These are phyloP conservation scores for Dascyllus trimaculatus DNA, from an alignment of 2,113 vertebrate species.

Conservation along the genomic window DNA sequence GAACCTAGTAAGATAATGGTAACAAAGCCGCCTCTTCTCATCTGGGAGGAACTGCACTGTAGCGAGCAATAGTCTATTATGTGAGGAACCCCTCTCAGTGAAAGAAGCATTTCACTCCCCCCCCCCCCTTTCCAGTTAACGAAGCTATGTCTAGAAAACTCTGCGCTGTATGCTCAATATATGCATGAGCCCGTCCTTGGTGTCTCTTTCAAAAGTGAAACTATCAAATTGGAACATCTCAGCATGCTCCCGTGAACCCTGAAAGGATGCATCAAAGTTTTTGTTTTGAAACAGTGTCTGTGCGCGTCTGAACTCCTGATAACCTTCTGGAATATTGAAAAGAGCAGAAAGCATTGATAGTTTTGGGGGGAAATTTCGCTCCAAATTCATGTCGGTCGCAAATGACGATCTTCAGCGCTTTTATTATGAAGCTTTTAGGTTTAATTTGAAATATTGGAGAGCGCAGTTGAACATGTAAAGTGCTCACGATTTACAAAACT, in stretches of 20 bases:
- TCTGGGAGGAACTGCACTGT: slow-evolving; percentile 34
- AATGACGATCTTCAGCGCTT: slow-evolving; percentile 4
- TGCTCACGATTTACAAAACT: not conserved
- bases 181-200: slow-evolving; percentile 31
- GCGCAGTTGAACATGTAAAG: slow-evolving; percentile 11
- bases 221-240: slow-evolving; percentile 44
- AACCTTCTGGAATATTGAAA: slow-evolving; percentile 44
- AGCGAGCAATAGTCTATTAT: slow-evolving; percentile 40
- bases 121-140: slow-evolving; percentile 30
- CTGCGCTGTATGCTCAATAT: not conserved
- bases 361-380: not conserved
- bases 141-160: slow-evolving; percentile 18
- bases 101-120: slow-evolving; percentile 26
- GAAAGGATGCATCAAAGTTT: slow-evolving; percentile 25
- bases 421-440: slow-evolving; percentile 16
- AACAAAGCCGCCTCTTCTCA: slow-evolving; percentile 44
- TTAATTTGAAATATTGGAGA: slow-evolving; percentile 5
- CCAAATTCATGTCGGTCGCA: not conserved
- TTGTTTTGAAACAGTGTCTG: slow-evolving; percentile 21
- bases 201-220: slow-evolving; percentile 37
- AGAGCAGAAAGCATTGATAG: not conserved
- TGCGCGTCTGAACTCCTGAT: slow-evolving; percentile 47
- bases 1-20: slow-evolving; percentile 59
- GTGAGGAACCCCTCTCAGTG: slow-evolving; percentile 20
- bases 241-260: slow-evolving; percentile 23